Conservation (phyloP, 1,140 invertebrate species). For the Pseudomyrmex sp. region DNA sequence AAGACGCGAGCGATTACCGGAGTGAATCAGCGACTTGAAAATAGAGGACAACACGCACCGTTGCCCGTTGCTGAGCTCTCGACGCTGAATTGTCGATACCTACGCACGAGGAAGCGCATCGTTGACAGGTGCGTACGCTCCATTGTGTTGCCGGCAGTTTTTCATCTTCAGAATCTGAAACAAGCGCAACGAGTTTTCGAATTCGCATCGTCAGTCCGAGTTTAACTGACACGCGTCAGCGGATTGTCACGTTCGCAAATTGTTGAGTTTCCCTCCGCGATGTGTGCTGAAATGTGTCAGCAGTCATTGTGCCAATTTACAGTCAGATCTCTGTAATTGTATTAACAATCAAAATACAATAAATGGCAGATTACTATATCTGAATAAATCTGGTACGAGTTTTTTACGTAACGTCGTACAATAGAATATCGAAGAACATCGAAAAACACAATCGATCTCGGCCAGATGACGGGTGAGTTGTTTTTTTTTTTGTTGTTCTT, state of each 20-base stretch:
- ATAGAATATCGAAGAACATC: too few relatives aligned
- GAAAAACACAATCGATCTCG: too few relatives aligned
- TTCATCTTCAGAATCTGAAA: constrained; percentile 1
- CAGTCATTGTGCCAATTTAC: neutral
- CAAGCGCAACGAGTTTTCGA: constrained; percentile 3
- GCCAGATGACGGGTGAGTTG: too few relatives aligned
- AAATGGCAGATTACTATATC: neutral
- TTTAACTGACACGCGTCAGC: neutral
- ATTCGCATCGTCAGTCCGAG: neutral
- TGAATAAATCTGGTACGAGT: neutral
- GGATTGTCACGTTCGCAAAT: constrained; percentile 34
- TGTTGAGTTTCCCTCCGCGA: neutral
- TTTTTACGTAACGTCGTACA: neutral
- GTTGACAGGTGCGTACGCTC: constrained; percentile 28
- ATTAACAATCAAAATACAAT: constrained; percentile 8
- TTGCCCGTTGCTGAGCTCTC: constrained; percentile 19
- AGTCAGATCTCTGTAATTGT: neutral
- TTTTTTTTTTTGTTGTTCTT: too few relatives aligned
- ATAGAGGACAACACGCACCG: constrained; percentile 33
- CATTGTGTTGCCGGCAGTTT: neutral
- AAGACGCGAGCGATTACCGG: constrained; percentile 57
- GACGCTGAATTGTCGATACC: constrained; percentile 7
- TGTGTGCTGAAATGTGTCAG: neutral
- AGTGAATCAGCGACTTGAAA: constrained; percentile 66
- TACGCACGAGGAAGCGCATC: neutral